Evolutionary conservation across 2,797 vertebrate species (phyloP).

Genomic region (Ctenopoma multispine): DNA sequence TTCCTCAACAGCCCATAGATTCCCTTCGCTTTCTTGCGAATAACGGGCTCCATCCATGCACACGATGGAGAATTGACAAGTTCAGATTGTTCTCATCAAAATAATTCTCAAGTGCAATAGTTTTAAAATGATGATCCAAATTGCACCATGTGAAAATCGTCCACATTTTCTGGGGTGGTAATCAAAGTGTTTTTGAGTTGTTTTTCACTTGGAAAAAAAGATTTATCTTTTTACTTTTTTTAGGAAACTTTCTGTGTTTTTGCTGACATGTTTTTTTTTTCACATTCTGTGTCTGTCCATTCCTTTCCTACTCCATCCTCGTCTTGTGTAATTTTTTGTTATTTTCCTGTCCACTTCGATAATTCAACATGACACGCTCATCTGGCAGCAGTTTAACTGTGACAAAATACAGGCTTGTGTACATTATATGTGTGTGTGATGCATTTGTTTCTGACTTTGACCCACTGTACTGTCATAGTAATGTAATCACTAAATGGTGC

Average conservation of each 20-base stretch:
- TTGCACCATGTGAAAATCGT: background rate
- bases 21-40: background rate
- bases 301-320: background rate
- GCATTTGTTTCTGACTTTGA: conserved; percentile 26
- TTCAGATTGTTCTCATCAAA: background rate
- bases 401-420: background rate
- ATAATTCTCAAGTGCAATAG: background rate
- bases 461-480: background rate
- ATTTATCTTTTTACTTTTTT: background rate
- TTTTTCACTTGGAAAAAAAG: background rate
- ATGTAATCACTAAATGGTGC: conserved; percentile 17
- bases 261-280: background rate
- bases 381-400: background rate
- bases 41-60: background rate
- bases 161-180: background rate
- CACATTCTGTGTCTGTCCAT: background rate
- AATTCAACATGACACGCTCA: background rate
- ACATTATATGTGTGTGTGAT: background rate
- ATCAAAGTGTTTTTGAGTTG: no score
- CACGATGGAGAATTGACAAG: background rate
- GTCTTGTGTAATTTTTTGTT: background rate
- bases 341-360: background rate
- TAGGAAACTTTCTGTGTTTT: background rate
- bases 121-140: background rate
- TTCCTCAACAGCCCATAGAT: background rate